Conservation (phyloP, 2,797 vertebrate genomes). For the Pipistrellus pipistrellus region DNA sequence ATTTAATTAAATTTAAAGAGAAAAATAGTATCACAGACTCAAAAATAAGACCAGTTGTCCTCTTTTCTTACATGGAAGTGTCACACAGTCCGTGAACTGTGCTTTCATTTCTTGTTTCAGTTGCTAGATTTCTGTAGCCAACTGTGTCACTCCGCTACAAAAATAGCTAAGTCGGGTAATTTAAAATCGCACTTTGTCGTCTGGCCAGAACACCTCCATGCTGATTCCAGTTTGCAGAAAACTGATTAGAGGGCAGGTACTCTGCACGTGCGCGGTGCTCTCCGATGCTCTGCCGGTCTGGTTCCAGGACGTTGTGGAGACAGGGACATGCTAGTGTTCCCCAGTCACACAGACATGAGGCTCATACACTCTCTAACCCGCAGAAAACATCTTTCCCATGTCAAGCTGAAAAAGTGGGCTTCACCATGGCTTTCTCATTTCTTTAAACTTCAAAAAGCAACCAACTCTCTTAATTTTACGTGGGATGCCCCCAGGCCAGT, state of each 20-base stretch:
- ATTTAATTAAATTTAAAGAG: not conserved
- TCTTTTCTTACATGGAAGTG: slow-evolving; percentile 83
- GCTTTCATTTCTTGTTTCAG: slow-evolving; percentile 80
- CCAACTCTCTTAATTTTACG: not conserved
- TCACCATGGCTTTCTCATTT: not conserved
- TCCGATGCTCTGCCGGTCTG: not conserved
- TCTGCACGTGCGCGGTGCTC: not conserved
- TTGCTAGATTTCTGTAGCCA: slow-evolving; percentile 82
- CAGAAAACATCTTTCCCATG: not conserved
- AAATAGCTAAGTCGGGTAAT: slow-evolving; percentile 83
- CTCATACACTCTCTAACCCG: not conserved
- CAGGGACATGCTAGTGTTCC: not conserved
- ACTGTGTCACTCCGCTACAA: slow-evolving; percentile 81
- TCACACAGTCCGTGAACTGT: slow-evolving; percentile 82
- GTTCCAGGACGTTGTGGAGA: not conserved
- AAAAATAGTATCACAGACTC: slow-evolving; percentile 66
- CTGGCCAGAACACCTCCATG: slow-evolving; percentile 62
- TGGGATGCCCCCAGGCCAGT: too few relatives aligned
- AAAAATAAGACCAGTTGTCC: slow-evolving; percentile 81
- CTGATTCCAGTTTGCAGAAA: slow-evolving; percentile 59
- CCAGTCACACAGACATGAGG: not conserved
- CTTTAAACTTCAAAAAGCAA: not conserved
- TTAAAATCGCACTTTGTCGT: slow-evolving; percentile 76
- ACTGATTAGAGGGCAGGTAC: not conserved
- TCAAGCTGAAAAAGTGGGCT: not conserved